Evolutionary conservation across 2,797 vertebrate genomes (phyloP).

Genomic region (Pseudochirops corinnae): DNA sequence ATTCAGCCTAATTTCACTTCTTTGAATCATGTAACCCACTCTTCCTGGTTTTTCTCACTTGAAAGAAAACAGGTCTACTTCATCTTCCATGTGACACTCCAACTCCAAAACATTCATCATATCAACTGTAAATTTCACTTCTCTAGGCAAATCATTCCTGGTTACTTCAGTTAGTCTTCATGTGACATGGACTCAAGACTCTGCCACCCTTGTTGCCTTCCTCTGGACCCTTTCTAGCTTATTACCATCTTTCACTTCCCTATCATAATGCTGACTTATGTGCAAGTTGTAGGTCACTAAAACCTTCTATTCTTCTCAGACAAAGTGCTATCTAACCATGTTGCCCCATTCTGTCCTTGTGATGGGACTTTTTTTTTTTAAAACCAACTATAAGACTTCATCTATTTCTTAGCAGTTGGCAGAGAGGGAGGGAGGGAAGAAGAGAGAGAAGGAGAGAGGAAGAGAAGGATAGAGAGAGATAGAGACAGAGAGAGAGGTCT

Average conservation of each 20-base stretch:
- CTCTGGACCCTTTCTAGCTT: background rate
- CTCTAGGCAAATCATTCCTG: background rate
- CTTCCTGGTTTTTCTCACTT: background rate
- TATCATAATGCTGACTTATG: background rate
- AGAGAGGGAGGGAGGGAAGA: background rate
- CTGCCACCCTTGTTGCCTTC: background rate
- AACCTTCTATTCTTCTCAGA: background rate
- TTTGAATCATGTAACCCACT: background rate
- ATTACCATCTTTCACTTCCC: background rate
- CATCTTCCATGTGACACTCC: background rate
- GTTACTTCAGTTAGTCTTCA: background rate
- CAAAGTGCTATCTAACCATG: background rate
- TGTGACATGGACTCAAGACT: background rate
- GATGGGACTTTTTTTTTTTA: background rate
- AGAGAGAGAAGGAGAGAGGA: no score
- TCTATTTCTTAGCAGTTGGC: background rate
- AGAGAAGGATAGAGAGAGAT: no score
- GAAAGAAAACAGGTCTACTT: background rate
- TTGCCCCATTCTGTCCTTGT: background rate
- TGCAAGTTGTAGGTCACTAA: background rate
- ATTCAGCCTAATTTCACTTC: background rate
- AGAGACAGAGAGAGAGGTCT: background rate
- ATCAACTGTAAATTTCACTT: background rate
- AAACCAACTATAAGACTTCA: background rate
- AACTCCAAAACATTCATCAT: background rate